Evolutionary conservation across 2,888 invertebrate species (phyloP), one percentile per base, ranked within the genome.

Genomic region (Xanthostigma xanthostigma): DNA sequence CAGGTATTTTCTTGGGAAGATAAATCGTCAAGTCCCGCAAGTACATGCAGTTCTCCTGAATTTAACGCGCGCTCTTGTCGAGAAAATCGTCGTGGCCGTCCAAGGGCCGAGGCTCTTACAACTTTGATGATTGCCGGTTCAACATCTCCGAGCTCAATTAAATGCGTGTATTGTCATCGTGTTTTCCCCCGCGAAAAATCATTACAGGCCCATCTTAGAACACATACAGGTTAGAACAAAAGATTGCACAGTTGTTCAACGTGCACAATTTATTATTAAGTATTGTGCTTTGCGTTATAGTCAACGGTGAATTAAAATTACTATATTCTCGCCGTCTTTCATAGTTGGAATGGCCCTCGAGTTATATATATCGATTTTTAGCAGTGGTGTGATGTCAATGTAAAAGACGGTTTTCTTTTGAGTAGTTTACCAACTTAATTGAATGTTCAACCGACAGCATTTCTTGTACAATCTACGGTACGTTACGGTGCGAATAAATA

Each of bases 151-250:
- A 79, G 79, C 59, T 75, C 76, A 50, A 83, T 84, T 55, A 81
- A 81, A 60, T 85, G 85, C 62, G 71, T 72, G 46, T 78, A 73
- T 57, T 84, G 85, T 64, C 75, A 75, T 54, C 67, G 85, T 49
- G 81, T 83, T 17, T 85, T 85, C 61, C 85, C 85, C 2, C 67
- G 84, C 54, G 83, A 84, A 60, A 85, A 85, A 64, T 81, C 81
- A 9, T 69, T 84, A 1, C 82, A 83, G 61, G 84, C 84, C 13
- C 79, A 78, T 60, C 61, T 77, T 36, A 66, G 79, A 55, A 79
- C 78, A 6, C 79, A 79, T 57, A 79, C 78, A 62, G 78, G 78
- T 77, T 60, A 49, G 50, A 27, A 27, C 27, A 27, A 27, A 27
- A 27, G 3, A 27, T 27, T 17, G 17, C 17, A 17, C 4, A 27